These are phyloP conservation scores for Chloromyia formosa DNA, from an alignment of 2,888 invertebrate species.

Conservation along the genomic window DNA sequence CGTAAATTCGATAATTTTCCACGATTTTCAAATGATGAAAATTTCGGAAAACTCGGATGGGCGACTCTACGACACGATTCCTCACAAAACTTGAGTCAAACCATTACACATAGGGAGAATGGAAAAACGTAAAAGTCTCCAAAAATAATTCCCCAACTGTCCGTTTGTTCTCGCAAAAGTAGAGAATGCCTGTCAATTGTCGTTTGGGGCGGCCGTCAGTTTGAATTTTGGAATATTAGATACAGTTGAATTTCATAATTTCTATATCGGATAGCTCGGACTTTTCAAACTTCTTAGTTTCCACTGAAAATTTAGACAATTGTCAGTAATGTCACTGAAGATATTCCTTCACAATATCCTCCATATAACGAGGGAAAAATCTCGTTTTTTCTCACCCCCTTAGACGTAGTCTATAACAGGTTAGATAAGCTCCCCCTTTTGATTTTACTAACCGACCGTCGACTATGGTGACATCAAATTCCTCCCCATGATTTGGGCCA, in stretches of 20 bases:
- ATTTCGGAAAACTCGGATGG: conserved; percentile 35
- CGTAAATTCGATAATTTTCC: conserved; percentile 36
- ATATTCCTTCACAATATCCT: conserved; percentile 3
- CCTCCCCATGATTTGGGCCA: too few species aligned
- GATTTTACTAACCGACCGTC: neutral
- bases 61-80: conserved; percentile 39
- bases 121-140: conserved; percentile 39
- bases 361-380: conserved; percentile 22
- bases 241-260: too few species aligned
- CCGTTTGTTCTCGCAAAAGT: neutral
- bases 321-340: too few species aligned
- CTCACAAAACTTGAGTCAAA: conserved; percentile 43
- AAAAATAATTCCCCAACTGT: conserved; percentile 27
- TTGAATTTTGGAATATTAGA: too few species aligned
- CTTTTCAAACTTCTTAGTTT: too few species aligned
- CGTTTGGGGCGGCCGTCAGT: too few species aligned
- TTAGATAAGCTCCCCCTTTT: conserved; percentile 22
- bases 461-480: too few species aligned
- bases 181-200: neutral
- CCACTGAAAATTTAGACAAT: too few species aligned
- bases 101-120: conserved; percentile 35
- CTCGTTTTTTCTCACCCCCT: neutral
- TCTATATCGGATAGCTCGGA: too few species aligned
- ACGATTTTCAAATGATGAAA: conserved; percentile 31
- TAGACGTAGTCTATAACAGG: neutral